These are phyloP conservation scores for Conger conger DNA, from an alignment of 2,113 vertebrate genomes.

Conservation along the genomic window DNA sequence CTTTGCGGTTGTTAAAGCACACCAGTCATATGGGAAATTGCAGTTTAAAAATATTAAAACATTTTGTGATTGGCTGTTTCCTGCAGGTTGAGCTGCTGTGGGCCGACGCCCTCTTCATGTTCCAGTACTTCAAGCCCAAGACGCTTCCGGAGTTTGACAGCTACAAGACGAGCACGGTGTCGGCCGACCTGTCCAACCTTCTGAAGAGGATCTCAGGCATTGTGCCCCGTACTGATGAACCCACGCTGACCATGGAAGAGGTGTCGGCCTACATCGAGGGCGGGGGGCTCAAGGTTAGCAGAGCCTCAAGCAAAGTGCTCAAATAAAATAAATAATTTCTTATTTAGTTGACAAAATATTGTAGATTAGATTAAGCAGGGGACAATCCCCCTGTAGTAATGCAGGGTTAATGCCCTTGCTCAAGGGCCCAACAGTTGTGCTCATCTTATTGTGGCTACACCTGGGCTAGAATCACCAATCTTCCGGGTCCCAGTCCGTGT, in stretches of 20 bases:
- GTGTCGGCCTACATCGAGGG: conserved; percentile 92
- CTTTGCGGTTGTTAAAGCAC: not conserved
- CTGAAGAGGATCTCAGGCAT: conserved; percentile 86
- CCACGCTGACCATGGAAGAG: conserved; percentile 81
- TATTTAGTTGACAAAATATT: too few species aligned
- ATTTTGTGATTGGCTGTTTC: conserved; percentile 8
- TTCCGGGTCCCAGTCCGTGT: too few species aligned
- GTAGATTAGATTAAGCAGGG: too few species aligned
- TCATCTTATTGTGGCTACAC: too few species aligned
- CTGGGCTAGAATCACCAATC: too few species aligned
- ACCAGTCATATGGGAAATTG: not conserved
- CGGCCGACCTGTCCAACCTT: conserved; percentile 93
- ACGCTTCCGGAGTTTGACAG: conserved; percentile 96
- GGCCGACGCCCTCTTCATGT: conserved; percentile 90
- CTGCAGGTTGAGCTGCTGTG: conserved; percentile 89
- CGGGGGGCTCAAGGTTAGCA: conserved; percentile 78
- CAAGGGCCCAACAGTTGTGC: too few species aligned
- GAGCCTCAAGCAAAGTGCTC: not conserved
- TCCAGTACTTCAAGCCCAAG: conserved; percentile 97
- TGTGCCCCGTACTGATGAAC: conserved; percentile 78
- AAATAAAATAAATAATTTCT: too few species aligned
- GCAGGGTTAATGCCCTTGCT: too few species aligned
- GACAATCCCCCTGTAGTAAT: too few species aligned
- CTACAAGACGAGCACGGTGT: conserved; percentile 97
- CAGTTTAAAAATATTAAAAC: not conserved